phyloP scores from a whole-genome alignment of 1,140 invertebrate genomes.

The Pomacea maculata region DNA sequence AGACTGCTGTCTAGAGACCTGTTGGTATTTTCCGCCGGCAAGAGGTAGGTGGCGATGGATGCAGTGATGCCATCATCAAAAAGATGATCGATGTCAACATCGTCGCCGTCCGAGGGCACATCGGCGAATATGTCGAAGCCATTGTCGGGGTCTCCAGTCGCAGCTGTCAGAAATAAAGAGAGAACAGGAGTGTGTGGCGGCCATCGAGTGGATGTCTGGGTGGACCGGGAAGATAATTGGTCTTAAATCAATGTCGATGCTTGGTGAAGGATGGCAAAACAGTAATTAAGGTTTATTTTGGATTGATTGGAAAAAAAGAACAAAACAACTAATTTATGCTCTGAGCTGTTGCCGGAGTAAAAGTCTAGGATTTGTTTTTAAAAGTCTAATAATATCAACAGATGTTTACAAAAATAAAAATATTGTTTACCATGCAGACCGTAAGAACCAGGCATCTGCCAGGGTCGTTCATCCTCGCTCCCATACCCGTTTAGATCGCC shows the following conservation, averaged over 20 bases:
- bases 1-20: neutral
- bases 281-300: too few species aligned
- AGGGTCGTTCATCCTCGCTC: constrained; percentile 12
- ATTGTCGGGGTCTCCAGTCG: constrained; percentile 16
- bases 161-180: constrained; percentile 1
- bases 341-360: too few species aligned
- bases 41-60: constrained; percentile 6
- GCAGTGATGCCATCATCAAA: constrained; percentile 19
- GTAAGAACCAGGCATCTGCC: constrained; percentile 9
- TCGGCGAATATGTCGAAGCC: constrained; percentile 19
- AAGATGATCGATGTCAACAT: constrained; percentile 1
- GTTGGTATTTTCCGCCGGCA: constrained; percentile 7
- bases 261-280: too few species aligned
- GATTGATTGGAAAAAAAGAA: too few species aligned
- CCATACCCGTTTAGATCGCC: constrained; percentile 14
- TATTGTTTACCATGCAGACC: neutral
- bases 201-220: too few species aligned
- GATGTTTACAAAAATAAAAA: neutral
- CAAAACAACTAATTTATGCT: too few species aligned
- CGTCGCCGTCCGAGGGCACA: constrained; percentile 7
- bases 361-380: too few species aligned
- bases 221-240: too few species aligned
- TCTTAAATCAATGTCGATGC: too few species aligned
- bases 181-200: neutral
- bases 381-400: neutral